Base-by-base conservation (phyloP, 2,888 invertebrate species). In the Tetanocera ferruginea region DNA sequence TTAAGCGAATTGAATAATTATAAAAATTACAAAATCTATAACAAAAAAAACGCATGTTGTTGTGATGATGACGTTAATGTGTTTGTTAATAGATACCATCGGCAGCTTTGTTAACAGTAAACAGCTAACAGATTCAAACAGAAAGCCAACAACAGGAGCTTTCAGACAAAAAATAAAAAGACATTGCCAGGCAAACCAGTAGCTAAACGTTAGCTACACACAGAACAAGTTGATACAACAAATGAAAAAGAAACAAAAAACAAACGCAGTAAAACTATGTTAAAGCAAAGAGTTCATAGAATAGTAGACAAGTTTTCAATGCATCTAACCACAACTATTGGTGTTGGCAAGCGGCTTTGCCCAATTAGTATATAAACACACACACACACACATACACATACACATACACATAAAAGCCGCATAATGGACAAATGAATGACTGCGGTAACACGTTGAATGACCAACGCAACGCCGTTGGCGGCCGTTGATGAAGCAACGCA, bases 381-480 rank as follows among this genome's bases (percentile, higher is more conserved):
- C 34, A n/a, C 43, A 37, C 3, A 19, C 25, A 55, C 23, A 31
- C 34, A 64, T 4, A 31, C 34, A 64, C 11, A 64, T 3, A 34
- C 2, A 5, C 64, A 64, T 14, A 34, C 34, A 64, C 67, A 67
- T 25, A 51, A 52, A 28, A 49, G 69, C 17, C 51, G 69, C 69
- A 25, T 69, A 69, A 69, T 55, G 70, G 34, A 14, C 49, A 60
- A 73, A 73, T 62, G 49, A 73, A 73, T 73, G 60, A 28, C 17
- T n/a, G 37, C 34, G 14, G 43, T 28, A 79, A 77, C 78, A 79
- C 72, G 55, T 70, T 52, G 73, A 67, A 51, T 60, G 67, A 8
- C 52, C 28, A 66, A 37, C 55, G 34, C n/a, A n/a, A n/a, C 51
- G 67, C 34, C 43, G 62, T 37, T 57, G 75, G 74, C 75, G 72